A percentile compares a stretch with the other conserved stretches of the same genome.
Evolutionary conservation across 1,140 invertebrate species (phyloP).

Genomic region (Drosophila guanche): DNA sequence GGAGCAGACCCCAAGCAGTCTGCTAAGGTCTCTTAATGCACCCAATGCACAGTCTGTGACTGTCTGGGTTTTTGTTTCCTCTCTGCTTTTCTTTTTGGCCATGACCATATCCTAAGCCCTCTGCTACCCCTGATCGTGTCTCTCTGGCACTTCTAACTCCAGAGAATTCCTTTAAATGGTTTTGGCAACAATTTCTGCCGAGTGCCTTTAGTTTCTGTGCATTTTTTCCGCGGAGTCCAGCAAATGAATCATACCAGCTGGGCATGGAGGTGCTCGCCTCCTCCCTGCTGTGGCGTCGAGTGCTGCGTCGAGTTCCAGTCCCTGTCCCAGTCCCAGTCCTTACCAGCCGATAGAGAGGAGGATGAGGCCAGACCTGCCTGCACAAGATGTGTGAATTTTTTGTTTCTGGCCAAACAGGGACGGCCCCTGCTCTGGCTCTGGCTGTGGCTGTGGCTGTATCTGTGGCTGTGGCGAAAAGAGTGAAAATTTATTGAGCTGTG

Average conservation of each 20-base stretch:
- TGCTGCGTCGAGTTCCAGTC: constrained; percentile 41
- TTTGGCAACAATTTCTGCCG: constrained; percentile 63
- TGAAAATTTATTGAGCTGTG: constrained; percentile 83
- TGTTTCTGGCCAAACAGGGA: constrained; percentile 28
- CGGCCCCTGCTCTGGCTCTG: constrained; percentile 17
- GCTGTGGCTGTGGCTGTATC: constrained; percentile 20
- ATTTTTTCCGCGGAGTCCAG: constrained; percentile 26
- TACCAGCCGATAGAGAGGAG: neutral
- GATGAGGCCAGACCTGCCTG: constrained; percentile 7
- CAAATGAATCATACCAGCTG: constrained; percentile 76
- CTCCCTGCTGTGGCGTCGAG: constrained; percentile 80
- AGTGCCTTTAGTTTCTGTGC: constrained; percentile 15
- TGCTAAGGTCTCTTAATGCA: constrained; percentile 65
- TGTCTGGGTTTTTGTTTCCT: constrained; percentile 26
- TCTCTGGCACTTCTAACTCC: constrained; percentile 68
- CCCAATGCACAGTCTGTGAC: constrained; percentile 12
- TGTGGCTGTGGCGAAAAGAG: constrained; percentile 75
- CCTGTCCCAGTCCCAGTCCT: constrained; percentile 20
- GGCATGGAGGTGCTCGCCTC: constrained; percentile 50
- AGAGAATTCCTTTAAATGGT: constrained; percentile 80
- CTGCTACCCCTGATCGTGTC: constrained; percentile 58
- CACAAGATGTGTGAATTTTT: constrained; percentile 77
- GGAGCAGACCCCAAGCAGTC: constrained; percentile 79
- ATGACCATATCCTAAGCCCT: constrained; percentile 47
- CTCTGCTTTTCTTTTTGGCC: constrained; percentile 46